Evolutionary conservation across 2,797 vertebrate species (phyloP), one percentile per base, ranked within the genome.

Genomic region (Eleutherodactylus coqui): DNA sequence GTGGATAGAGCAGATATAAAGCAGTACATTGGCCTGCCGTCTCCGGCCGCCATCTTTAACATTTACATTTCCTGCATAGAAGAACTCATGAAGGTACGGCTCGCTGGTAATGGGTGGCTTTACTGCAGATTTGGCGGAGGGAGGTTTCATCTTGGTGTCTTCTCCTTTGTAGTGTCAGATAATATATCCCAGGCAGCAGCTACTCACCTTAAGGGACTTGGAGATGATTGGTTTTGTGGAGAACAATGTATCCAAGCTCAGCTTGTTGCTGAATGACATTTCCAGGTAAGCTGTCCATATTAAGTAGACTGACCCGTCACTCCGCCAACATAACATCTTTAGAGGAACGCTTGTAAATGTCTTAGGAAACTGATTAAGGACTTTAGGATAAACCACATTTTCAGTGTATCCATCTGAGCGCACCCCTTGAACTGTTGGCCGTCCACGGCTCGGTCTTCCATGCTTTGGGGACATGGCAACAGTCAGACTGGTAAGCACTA

Each of bases 1-100:
- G 96, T 99, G 90, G 98, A 99, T 92, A 92, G 98, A 90, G 98
- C 98, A 4, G 98, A 99, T 91, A 98, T 99, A 92, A 98, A 97
- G 90, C 97, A 99, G 89, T 99, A 98, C 82, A 96, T 99, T 0
- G 98, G 98, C 24, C 97, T 95, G 0, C 98, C 98, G 0, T 98
- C 97, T 0, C 90, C 92, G 24, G 94, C 95, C 19, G 98, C 97
- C 90, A 96, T 99, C 92, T 99, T 98, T 90, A 97, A 92, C 92
- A 99, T 99, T 91, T 99, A 97, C 90, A 93, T 97, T 75, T 98
- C 97, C 21, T 99, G 97, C 83, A 89, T 99, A 87, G 96, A 99
- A 89, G 98, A 99, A 86, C 93, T 99, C 75, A 99, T 99, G 97
- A 99, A 97, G 97, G 98, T 98, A 89, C 91, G n/a, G 21, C 34